Conservation (phyloP, 2,113 vertebrate species). For the Rhea pennata region DNA sequence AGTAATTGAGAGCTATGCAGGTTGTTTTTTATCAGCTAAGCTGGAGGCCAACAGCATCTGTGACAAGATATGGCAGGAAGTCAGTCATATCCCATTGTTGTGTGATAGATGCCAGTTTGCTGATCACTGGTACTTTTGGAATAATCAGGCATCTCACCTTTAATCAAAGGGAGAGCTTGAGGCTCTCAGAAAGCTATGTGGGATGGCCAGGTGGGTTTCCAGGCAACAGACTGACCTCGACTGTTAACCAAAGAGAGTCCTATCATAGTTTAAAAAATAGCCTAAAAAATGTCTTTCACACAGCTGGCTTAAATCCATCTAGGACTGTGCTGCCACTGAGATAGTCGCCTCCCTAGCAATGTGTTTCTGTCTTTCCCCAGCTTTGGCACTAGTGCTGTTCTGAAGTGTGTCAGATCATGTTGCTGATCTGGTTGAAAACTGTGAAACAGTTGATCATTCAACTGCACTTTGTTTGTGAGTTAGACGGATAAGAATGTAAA, state of each 20-base stretch:
- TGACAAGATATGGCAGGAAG: not conserved
- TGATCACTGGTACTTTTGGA: not conserved
- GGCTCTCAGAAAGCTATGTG: not conserved
- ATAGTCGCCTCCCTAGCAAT: not conserved
- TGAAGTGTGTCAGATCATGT: not conserved
- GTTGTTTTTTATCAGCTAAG: not conserved
- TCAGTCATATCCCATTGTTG: not conserved
- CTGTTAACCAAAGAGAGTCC: not conserved
- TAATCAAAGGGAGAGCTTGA: not conserved
- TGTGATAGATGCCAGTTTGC: fast-evolving
- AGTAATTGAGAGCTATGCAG: not conserved
- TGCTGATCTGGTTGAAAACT: not conserved
- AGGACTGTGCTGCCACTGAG: not conserved
- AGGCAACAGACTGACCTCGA: not conserved
- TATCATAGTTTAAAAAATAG: not conserved
- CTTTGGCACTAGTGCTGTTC: not conserved
- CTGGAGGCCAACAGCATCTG: not conserved
- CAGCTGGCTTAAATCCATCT: not conserved
- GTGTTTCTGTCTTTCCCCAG: not conserved
- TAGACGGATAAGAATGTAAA: not conserved
- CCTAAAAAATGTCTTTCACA: not conserved
- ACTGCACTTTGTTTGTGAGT: not conserved
- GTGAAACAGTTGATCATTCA: not conserved
- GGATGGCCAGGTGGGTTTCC: not conserved
- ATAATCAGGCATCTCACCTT: not conserved